Conservation (phyloP, 1,140 invertebrate genomes). For the Formica selysi region DNA sequence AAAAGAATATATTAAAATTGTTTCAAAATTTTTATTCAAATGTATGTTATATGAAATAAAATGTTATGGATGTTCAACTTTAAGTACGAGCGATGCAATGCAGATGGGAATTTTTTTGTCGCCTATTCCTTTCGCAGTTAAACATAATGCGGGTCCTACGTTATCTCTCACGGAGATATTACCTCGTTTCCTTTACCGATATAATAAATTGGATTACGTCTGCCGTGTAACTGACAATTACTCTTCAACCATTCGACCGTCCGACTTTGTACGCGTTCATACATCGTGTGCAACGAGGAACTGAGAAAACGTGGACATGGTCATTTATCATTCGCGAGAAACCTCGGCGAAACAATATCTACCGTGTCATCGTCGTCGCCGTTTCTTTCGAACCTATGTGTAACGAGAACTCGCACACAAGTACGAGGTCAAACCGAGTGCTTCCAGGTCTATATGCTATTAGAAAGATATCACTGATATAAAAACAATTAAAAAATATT, state of each 20-base stretch:
- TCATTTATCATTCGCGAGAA: conserved; percentile 53
- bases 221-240: conserved; percentile 53
- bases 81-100: background rate
- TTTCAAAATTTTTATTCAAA: too few species aligned
- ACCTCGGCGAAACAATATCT: conserved; percentile 55
- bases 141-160: conserved; percentile 17
- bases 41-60: background rate
- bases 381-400: conserved; percentile 38
- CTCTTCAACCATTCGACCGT: conserved; percentile 53
- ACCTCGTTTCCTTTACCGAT: conserved; percentile 22
- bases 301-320: conserved; percentile 25
- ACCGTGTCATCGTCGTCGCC: conserved; percentile 14
- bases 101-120: background rate
- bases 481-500: background rate
- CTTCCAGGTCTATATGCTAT: background rate
- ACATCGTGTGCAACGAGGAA: conserved; percentile 37
- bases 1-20: too few species aligned
- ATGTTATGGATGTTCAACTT: background rate
- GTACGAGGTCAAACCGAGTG: conserved; percentile 2
- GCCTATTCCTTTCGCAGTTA: conserved; percentile 26
- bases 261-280: conserved; percentile 43
- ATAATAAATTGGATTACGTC: conserved; percentile 56
- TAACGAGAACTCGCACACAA: conserved; percentile 21
- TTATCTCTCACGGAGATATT: conserved; percentile 46
- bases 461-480: conserved; percentile 28